Evolutionary conservation across 2,888 invertebrate genomes (phyloP).

Genomic region (Lasioglossum vierecki): DNA sequence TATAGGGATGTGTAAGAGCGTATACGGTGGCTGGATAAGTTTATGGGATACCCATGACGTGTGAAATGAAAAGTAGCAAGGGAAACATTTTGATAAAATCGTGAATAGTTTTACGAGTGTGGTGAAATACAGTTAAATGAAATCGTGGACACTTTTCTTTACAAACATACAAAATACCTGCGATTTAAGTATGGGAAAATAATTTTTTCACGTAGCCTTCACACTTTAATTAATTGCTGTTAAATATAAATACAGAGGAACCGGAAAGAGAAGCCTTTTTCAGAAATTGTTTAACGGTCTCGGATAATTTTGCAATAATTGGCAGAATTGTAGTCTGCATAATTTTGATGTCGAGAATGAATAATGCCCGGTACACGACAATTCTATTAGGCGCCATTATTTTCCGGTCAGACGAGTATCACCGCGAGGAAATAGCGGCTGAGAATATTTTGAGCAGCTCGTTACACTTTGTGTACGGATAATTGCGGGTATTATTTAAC

Average conservation of each 20-base stretch:
- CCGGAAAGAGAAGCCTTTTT: not conserved
- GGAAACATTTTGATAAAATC: not conserved
- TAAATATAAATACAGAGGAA: not conserved
- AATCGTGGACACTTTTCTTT: not conserved
- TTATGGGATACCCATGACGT: not conserved
- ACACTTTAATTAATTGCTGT: too few species aligned
- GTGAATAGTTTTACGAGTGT: not conserved
- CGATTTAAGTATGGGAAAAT: too few species aligned
- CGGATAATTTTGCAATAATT: not conserved
- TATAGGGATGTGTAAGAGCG: not conserved
- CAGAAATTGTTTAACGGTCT: not conserved
- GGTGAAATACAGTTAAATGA: not conserved
- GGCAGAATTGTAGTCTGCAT: too few species aligned
- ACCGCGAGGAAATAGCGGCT: not conserved
- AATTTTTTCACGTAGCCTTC: too few species aligned
- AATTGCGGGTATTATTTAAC: slow-evolving; percentile 50
- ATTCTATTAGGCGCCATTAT: not conserved
- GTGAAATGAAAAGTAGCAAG: not conserved
- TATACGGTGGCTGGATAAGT: too few species aligned
- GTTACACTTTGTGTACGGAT: slow-evolving; percentile 38
- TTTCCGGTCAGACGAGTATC: slow-evolving; percentile 15
- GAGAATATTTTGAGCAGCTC: slow-evolving; percentile 15
- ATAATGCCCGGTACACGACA: not conserved
- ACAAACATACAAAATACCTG: too few species aligned
- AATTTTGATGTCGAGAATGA: not conserved